Evolutionary conservation across 2,113 vertebrate genomes (phyloP).

Genomic region (Illadopsis cleaveri): DNA sequence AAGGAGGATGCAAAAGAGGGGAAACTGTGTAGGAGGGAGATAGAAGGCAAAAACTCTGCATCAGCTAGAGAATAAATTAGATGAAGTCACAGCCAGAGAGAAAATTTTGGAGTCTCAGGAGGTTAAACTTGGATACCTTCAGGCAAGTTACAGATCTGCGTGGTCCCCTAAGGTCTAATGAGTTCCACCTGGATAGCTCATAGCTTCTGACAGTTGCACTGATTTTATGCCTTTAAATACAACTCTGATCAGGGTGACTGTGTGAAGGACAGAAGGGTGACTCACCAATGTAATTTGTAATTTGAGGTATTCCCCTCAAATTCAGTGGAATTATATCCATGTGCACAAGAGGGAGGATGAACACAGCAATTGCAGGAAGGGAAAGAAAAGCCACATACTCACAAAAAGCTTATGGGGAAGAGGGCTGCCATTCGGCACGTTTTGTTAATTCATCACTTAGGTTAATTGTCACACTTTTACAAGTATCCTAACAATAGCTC

Average conservation of each 20-base stretch:
- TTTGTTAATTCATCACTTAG: neutral
- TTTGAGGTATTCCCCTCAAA: neutral
- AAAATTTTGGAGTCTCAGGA: neutral
- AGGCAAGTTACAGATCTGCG: neutral
- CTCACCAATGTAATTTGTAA: neutral
- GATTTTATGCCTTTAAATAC: neutral
- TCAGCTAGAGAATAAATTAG: neutral
- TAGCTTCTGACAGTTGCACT: neutral
- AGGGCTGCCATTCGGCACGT: neutral
- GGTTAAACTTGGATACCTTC: neutral
- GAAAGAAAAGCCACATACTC: neutral
- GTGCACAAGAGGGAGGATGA: neutral
- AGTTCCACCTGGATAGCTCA: neutral
- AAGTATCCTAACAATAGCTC: neutral
- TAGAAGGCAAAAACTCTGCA: neutral
- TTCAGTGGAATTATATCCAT: neutral
- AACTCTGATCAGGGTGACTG: neutral
- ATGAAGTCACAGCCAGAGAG: neutral
- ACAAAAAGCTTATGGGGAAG: neutral
- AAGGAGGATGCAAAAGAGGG: neutral
- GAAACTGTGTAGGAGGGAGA: neutral
- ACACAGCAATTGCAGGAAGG: neutral
- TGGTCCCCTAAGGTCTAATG: neutral
- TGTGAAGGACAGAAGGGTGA: neutral
- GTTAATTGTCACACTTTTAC: neutral